Evolutionary conservation across 2,888 invertebrate genomes (phyloP), one percentile per base, ranked within the genome.

Genomic region (Chrysomela aeneicollis): DNA sequence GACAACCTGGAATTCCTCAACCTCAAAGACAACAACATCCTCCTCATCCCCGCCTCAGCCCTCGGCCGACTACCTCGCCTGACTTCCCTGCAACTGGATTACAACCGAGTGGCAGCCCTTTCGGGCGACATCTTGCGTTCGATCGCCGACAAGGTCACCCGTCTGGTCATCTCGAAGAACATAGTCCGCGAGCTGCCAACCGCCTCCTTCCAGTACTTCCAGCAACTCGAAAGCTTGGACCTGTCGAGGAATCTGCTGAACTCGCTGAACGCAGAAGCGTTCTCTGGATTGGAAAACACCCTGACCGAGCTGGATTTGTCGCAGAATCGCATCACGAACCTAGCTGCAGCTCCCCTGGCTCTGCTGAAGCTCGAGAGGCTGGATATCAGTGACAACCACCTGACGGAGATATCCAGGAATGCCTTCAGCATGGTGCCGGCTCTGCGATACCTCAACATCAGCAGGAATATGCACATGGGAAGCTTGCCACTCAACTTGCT

Each of bases 21-120:
- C 26, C 85, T 96, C 9, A 89, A 91, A 74, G 95, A 96, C 80
- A 95, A 96, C 82, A 94, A 95, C 71, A 92, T 96, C 60, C 85
- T 95, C 0, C 84, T 94, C 0, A 90, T 95, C 46, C 96, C 95
- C 0, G 92, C 93, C 0, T 90, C 91, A 47, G 94, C 95, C 0
- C 83, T 95, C 4, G 91, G 92, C 6, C 88, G 92, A n/a, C 81
- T 95, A 12, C 91, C 93, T 0, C 89, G 88, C 54, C 83, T 95
- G 1, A 86, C 88, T 2, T 88, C 89, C 10, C 86, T 95, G 0
- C 91, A 92, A 77, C 82, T 95, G 67, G 94, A 94, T 71, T 95
- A 90, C 80, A 96, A 96, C 81, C 86, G 95, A 71, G 92, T 96
- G 3, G 93, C 94, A 0, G 95, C 94, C 0, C 81, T 95, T 49